Base-by-base conservation (phyloP, 2,888 invertebrate genomes). In the Pandemis heparana region DNA sequence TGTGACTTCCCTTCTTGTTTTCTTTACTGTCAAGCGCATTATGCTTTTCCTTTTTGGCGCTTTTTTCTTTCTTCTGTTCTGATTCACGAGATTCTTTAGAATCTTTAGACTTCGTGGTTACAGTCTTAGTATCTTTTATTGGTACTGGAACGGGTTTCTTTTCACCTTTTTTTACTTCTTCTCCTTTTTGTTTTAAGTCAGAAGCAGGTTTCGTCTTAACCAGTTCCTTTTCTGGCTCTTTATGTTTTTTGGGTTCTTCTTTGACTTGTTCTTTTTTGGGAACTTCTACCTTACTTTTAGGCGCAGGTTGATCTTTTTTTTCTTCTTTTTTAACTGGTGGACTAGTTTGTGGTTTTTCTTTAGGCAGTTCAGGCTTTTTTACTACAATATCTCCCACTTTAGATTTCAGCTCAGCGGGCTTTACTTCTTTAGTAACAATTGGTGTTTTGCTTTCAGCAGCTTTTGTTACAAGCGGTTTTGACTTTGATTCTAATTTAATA, bases 1-100 rank as follows among this genome's bases (percentile, higher is more conserved):
- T 81, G 83, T 89, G 79, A 79, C 83, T 86, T 70, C 86, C 86
- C 79, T 81, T 83, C 64, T 75, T 64, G 16, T 64, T 60, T 62
- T 75, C 75, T 12, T 75, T 41, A 16, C 53, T 66, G 18, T 64
- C 64, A 79, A 60, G 78, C 78, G 83, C 86, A 86, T 77, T 79
- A 74, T 79, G 63, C 46, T 80, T 82, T 78, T 87, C 81, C 69
- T 67, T 78, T 14, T 80, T 86, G 77, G 79, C 65, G 80, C 82
- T 78, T 74, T 79, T 81, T 77, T 82, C 85, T 75, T 73, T 65
- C 32, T 64, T 75, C 16, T 75, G 59, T 79, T 70, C 23, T 56
- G 38, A 65, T 65, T 73, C 77, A 60, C 69, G 66, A 41, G 59
- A 66, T 56, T 69, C 77, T 51, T 72, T 70, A 32, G 64, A 18